Percentiles rank a stretch among this genome's conserved stretches.
phyloP scores from a whole-genome alignment of 2,797 vertebrate species.

The Tenualosa ilisha region DNA sequence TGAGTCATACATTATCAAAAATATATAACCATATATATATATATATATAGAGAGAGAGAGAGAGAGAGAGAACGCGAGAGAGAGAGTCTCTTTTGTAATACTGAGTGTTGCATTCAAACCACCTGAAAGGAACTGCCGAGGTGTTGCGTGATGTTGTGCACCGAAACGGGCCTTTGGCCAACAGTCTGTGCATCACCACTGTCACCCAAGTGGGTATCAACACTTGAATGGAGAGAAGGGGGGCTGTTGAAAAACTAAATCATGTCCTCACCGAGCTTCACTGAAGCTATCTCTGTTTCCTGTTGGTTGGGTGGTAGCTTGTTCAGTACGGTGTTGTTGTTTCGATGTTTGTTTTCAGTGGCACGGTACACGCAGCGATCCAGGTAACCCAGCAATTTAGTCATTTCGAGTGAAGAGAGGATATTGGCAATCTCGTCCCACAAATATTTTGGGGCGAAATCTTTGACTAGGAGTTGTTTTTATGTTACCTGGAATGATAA shows the following conservation, averaged over 20 bases:
- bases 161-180: neutral
- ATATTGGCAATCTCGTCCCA: neutral
- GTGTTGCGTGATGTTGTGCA: neutral
- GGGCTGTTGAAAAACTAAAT: neutral
- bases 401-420: neutral
- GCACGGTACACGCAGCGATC: neutral
- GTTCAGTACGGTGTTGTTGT: neutral
- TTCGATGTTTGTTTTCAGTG: neutral
- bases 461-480: neutral
- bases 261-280: neutral
- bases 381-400: neutral
- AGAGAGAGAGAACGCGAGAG: neutral
- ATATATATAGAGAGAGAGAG: too few relatives aligned
- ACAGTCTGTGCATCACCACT: neutral
- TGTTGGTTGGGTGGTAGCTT: neutral
- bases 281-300: neutral
- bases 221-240: neutral
- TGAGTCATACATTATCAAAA: neutral
- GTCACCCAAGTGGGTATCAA: neutral
- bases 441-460: neutral
- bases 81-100: constrained; percentile 43
- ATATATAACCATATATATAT: neutral
- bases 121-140: constrained; percentile 37
- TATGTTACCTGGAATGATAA: neutral
- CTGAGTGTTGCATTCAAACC: constrained; percentile 44